Evolutionary conservation across 2,888 invertebrate genomes (phyloP), one percentile per base, ranked within the genome.

Genomic region (Tipula confusa): DNA sequence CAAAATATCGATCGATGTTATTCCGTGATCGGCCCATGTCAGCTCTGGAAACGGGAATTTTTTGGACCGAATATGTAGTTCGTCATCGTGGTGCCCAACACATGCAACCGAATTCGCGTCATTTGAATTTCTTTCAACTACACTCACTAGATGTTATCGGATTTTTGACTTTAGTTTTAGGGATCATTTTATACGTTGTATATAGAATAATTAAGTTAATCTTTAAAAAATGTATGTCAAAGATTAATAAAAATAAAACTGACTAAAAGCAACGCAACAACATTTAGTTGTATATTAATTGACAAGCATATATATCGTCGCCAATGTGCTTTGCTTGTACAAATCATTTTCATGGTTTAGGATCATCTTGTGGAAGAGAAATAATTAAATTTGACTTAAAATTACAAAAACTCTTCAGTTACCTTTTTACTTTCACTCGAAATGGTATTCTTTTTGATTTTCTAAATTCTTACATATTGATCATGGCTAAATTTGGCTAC

Each of bases 11-110:
- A 1, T 89, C 91, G 0, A 84, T 81, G 2, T 87, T 89, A 84
- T 91, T 90, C 84, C 90, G 88, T 85, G 91, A 91, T 85, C 88
- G 91, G 82, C 91, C 91, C 0, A 86, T 90, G 87, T 88, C 85
- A 48, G 88, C 90, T 0, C 85, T 91, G 83, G 90, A 91, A 79
- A 90, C 90, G 0, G 90, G 91, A 0, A 88, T 91, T 86, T 91
- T 86, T 86, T 91, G 91, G 91, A 88, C 91, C 33, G 91, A 91
- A 85, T 91, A 91, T 85, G 88, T 91, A 0, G 88, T 91, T 5
- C 88, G 91, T 83, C 86, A 91, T 86, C 90, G 89, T 83, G 91
- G 91, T 29, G 90, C 90, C 0, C 86, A 87, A 1, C 89, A 87
- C 84, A 88, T 91, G 85, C 90, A 89, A 83, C 90, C 89, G 85